A percentile compares a stretch with the other conserved stretches of the same genome.
phyloP scores from a whole-genome alignment of 2,797 vertebrate species.

The Alosa sapidissima region DNA sequence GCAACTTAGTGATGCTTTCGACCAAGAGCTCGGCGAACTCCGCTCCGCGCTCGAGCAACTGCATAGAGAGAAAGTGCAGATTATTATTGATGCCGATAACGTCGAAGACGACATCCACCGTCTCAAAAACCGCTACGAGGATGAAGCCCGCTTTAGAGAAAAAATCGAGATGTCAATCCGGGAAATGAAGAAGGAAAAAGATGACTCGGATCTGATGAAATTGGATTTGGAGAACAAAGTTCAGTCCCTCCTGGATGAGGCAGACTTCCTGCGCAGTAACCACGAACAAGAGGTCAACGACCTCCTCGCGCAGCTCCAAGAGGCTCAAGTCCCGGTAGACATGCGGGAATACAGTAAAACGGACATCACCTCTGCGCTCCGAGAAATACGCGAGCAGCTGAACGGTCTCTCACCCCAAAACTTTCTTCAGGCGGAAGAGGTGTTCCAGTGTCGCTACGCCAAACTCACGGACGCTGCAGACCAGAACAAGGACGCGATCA shows the following conservation, averaged over 20 bases:
- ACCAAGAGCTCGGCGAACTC: too few species aligned
- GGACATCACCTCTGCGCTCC: slow-evolving; percentile 82
- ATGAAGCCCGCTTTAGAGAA: slow-evolving; percentile 78
- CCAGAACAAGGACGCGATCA: slow-evolving; percentile 94
- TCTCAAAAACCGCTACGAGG: too few species aligned
- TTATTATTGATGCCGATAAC: too few species aligned
- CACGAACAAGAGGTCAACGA: slow-evolving; percentile 84
- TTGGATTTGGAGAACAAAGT: slow-evolving; percentile 84
- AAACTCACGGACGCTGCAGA: slow-evolving; percentile 92
- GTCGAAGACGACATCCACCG: too few species aligned
- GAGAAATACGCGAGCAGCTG: slow-evolving; percentile 86
- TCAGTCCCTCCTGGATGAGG: slow-evolving; percentile 81
- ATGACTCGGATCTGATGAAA: slow-evolving; percentile 75
- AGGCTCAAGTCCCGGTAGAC: slow-evolving; percentile 80
- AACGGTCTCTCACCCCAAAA: slow-evolving; percentile 90
- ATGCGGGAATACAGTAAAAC: slow-evolving; percentile 82
- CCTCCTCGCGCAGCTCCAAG: slow-evolving; percentile 83
- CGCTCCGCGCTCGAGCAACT: too few species aligned
- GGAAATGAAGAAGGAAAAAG: slow-evolving; percentile 79
- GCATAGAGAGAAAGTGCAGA: too few species aligned
- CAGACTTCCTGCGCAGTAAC: slow-evolving; percentile 79
- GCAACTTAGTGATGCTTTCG: too few species aligned
- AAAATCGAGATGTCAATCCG: slow-evolving; percentile 78
- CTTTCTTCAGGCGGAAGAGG: slow-evolving; percentile 91
- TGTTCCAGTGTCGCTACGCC: slow-evolving; percentile 89